Base-by-base conservation (phyloP, 2,797 vertebrate species). In the Halcyon badia region DNA sequence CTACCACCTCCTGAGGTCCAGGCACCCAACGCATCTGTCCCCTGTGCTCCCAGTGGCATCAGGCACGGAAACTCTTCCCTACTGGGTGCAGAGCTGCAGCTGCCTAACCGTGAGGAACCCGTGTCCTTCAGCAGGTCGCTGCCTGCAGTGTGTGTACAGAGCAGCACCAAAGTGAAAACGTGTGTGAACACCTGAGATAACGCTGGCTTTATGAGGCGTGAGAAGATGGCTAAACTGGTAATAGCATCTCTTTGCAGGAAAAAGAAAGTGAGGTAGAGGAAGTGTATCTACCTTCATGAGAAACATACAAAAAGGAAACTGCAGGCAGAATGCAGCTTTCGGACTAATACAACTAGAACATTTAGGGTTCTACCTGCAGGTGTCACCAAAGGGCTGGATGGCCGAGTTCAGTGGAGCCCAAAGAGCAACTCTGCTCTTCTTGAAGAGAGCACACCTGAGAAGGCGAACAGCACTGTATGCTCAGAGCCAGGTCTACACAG, bases 11-110 rank as follows among this genome's bases (percentile, higher is more conserved):
- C 76, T 33, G 58, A 85, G 48, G 26, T 22, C 41, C 41, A 39
- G 31, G 31, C 31, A 66, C 56, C 33, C 0, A 1, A 1, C 3
- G 5, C 6, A 20, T 17, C 37, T 1, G 1, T 22, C 18, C 20
- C n/a, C 41, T 16, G 42, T 39, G 33, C 35, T 33, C 16, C 18
- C 26, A 1, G 20, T 10, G 19, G 19, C 10, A 22, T 0, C 11
- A 65, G 24, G 33, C 46, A 76, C n/a, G 58, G 35, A 28, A 64
- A 26, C 56, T 33, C 11, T 22, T 72, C 60, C 19, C 57, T n/a
- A 5, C 5, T 24, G 78, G 8, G 18, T 10, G 30, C 42, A 48
- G 10, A 26, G 25, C 39, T 41, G 21, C n/a, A 48, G 57, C 84
- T 72, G 35, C 69, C 73, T 51, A 65, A 37, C 28, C 1, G 0